Conservation (phyloP, 2,113 vertebrate genomes). For the Corapipo altera region DNA sequence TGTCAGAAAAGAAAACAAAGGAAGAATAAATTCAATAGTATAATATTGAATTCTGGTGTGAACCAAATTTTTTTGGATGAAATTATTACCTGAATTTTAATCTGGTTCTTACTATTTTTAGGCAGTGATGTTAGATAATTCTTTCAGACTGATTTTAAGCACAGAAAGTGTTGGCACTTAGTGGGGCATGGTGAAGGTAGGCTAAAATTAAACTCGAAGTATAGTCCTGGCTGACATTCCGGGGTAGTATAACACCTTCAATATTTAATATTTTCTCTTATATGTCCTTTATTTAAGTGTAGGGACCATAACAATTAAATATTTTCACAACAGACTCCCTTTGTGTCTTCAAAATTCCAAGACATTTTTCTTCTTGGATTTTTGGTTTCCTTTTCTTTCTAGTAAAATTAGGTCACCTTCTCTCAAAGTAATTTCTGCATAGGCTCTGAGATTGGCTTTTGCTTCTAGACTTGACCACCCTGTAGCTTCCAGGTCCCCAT, state of each 20-base stretch:
- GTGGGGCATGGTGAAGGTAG: not conserved
- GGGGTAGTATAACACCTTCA: not conserved
- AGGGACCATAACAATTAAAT: not conserved
- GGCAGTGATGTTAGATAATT: not conserved
- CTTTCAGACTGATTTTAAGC: not conserved
- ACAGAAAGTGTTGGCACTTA: not conserved
- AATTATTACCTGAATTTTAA: not conserved
- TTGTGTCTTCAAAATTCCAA: not conserved
- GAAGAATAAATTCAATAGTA: not conserved
- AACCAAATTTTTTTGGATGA: not conserved
- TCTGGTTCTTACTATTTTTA: not conserved
- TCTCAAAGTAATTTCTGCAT: not conserved
- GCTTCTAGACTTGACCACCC: not conserved
- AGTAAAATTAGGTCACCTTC: not conserved
- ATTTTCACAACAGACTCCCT: not conserved
- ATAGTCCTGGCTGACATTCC: not conserved
- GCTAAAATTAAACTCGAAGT: not conserved
- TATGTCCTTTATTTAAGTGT: not conserved
- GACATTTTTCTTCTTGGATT: not conserved
- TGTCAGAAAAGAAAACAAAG: not conserved
- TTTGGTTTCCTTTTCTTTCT: not conserved
- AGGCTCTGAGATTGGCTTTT: not conserved
- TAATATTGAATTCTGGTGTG: not conserved
- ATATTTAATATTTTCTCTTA: not conserved
- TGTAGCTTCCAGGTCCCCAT: not conserved